Evolutionary conservation across 1,140 invertebrate genomes (phyloP).

Genomic region (Berghia stephanieae): DNA sequence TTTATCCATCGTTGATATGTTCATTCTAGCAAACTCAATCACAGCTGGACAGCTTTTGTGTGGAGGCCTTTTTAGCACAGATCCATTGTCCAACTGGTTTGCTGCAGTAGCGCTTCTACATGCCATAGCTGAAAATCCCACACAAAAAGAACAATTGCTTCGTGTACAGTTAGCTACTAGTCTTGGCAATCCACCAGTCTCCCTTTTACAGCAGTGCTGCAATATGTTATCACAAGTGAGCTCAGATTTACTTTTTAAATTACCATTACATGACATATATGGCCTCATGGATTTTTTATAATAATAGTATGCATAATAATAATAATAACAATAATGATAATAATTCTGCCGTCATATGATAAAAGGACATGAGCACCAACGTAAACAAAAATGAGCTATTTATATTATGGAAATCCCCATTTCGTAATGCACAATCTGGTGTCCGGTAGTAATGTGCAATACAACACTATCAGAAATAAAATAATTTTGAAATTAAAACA

Average conservation of each 20-base stretch:
- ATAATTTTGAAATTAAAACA: too few species aligned
- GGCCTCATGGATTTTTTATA: too few species aligned
- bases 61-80: conserved; percentile 89
- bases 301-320: too few species aligned
- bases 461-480: too few species aligned
- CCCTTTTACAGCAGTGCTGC: conserved; percentile 87
- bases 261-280: neutral
- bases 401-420: too few species aligned
- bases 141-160: conserved; percentile 92
- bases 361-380: too few species aligned
- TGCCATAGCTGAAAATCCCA: conserved; percentile 86
- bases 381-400: too few species aligned
- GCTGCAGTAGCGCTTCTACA: conserved; percentile 91
- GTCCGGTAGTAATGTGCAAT: too few species aligned
- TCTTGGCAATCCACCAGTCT: conserved; percentile 83
- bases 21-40: conserved; percentile 62
- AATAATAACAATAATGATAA: too few species aligned
- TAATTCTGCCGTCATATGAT: too few species aligned
- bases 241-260: neutral
- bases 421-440: too few species aligned
- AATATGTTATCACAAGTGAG: conserved; percentile 80
- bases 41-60: conserved; percentile 90
- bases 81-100: conserved; percentile 97
- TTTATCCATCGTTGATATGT: too few species aligned
- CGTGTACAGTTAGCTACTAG: conserved; percentile 90